Conservation (phyloP, 23 tunicate species). For the Ascidia mentula region DNA sequence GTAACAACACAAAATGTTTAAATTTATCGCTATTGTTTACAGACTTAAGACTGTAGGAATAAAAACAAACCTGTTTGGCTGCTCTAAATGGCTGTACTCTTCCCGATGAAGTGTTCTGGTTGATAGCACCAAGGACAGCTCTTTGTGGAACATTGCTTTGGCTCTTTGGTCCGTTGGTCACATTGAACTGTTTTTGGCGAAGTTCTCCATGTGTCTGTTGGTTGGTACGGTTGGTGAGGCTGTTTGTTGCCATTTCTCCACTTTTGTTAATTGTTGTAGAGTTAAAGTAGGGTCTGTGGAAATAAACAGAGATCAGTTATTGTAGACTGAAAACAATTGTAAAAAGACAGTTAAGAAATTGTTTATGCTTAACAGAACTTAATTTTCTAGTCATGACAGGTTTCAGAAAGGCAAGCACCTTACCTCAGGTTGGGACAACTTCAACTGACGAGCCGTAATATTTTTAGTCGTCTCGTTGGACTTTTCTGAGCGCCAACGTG, state of each 20-base stretch:
- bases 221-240: slow-evolving; percentile 14
- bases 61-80: slow-evolving; percentile 72
- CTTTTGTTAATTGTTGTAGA: too few species aligned
- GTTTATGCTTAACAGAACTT: neutral
- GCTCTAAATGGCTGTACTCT: slow-evolving; percentile 88
- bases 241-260: slow-evolving; percentile 14
- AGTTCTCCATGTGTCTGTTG: neutral
- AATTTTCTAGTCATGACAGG: neutral
- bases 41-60: neutral
- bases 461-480: neutral
- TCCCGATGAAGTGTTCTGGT: slow-evolving; percentile 47
- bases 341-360: neutral
- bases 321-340: neutral
- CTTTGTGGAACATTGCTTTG: slow-evolving; percentile 27
- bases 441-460: neutral
- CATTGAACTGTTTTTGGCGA: slow-evolving; percentile 20
- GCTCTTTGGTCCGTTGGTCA: slow-evolving; percentile 14
- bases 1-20: neutral
- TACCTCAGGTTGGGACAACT: neutral
- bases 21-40: neutral
- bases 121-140: slow-evolving; percentile 49
- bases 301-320: neutral
- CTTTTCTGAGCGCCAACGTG: slow-evolving; percentile 14
- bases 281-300: neutral
- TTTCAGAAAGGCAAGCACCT: neutral